Evolutionary conservation across 2,888 invertebrate species (phyloP), one percentile per base, ranked within the genome.

Genomic region (Frankliniella intonsa): DNA sequence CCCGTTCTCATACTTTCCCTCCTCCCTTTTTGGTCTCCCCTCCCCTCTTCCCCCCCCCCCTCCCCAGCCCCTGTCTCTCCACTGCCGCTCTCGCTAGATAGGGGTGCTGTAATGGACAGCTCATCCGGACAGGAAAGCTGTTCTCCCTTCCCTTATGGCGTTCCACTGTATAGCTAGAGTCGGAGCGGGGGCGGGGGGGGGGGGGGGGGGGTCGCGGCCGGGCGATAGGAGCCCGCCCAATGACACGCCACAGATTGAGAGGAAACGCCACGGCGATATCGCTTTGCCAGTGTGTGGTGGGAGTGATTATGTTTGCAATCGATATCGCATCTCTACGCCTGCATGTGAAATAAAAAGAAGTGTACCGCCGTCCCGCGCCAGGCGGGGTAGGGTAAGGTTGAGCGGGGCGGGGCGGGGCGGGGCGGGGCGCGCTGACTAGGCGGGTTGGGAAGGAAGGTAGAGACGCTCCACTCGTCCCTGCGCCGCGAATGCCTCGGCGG

Each of bases 101-200:
- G 62, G 62, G 62, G 14, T 62, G 62, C 62, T n/a, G 62, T 62
- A 62, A 62, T 62, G 62, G 62, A 62, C 62, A 62, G 62, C 62
- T 62, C 62, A 62, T 62, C 62, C 62, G 62, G 62, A 62, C 62
- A 62, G 62, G 62, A 62, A 62, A 62, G 62, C 62, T 17, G 19
- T 14, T 7, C 62, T n/a, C 62, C 62, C 62, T 14, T n/a, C 62
- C 62, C 62, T n/a, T 62, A 12, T n/a, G 38, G n/a, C 62, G 19
- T n/a, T 14, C 17, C 62, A 19, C 62, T 17, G 17, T 62, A 62
- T 62, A 62, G 38, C 38, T 38, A 5, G 38, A 38, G 38, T 38
- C 38, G 38, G 38, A 38, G 38, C 38, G 38, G 38, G 38, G 38
- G 38, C 38, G 38, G 38, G 38, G 38, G 2, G 38, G 38, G 38